Base-by-base conservation (phyloP, 2,888 invertebrate species). In the Plebejus argus region DNA sequence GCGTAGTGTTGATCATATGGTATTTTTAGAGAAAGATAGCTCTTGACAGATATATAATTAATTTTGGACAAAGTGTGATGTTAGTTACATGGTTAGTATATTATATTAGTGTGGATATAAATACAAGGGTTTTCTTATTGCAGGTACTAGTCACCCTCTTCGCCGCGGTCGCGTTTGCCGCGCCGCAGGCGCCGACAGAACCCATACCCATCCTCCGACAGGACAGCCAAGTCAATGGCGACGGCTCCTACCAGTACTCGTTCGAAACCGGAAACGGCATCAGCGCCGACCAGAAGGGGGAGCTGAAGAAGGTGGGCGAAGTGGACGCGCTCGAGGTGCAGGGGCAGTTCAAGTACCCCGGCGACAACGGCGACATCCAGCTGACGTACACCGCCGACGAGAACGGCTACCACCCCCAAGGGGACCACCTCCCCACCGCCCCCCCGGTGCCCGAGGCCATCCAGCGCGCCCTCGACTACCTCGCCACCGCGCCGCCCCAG, bases 371-470 rank as follows among this genome's bases (percentile, higher is more conserved):
- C 33, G 92, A 94, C 81, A 96, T 96, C 84, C 95, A 95, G 81
- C 85, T 96, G 81, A 95, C 95, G 0, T 97, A 96, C 89, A 92
- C 94, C 66, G 96, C 97, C 81, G 96, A 97, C 82, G 96, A 96
- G 86, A 96, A 96, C 82, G 96, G 96, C 33, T 96, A 95, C 94
- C 96, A 96, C 85, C 96, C 96, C 10, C 94, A 91, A 83, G 95
- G 95, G n/a, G 91, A 91, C 28, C 95, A 95, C 83, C 86, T 96
- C 1, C 96, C 96, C 53, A 95, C 95, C 1, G 94, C 96, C 45
- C 96, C 96, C 61, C 96, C 96, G 79, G 95, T 96, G 79, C 97
- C 97, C 76, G 95, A 93, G 79, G 96, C 95, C 77, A 97, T 97
- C 83, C 95, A 96, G 84, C 95, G 95, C 78, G 95, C 96, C 39